A percentile compares a stretch with the other conserved stretches of the same genome.
phyloP scores from a whole-genome alignment of 1,140 invertebrate species.

The Cecropterus lyciades region DNA sequence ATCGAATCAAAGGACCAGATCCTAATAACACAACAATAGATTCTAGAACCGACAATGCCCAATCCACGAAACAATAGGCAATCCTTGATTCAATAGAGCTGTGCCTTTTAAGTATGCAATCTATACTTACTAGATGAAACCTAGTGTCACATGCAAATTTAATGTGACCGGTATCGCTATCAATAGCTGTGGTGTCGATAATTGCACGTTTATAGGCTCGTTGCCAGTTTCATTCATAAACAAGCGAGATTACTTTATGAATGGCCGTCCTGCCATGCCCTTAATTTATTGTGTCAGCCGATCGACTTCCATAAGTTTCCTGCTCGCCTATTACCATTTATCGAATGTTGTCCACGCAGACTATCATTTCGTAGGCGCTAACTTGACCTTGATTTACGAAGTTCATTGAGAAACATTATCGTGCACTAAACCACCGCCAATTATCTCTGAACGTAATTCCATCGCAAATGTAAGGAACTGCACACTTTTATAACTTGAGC shows the following conservation, averaged over 20 bases:
- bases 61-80: slow-evolving; percentile 62
- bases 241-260: slow-evolving; percentile 72
- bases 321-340: slow-evolving; percentile 74
- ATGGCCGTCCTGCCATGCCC: slow-evolving; percentile 63
- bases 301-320: slow-evolving; percentile 71
- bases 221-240: slow-evolving; percentile 78
- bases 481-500: slow-evolving; percentile 40
- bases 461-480: slow-evolving; percentile 39
- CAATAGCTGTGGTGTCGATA: slow-evolving; percentile 64
- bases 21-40: slow-evolving; percentile 55
- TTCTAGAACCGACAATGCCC: slow-evolving; percentile 55
- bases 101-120: slow-evolving; percentile 45
- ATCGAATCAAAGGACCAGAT: slow-evolving; percentile 55
- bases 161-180: slow-evolving; percentile 59
- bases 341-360: slow-evolving; percentile 63
- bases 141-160: slow-evolving; percentile 70
- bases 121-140: slow-evolving; percentile 51
- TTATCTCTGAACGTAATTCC: slow-evolving; percentile 46
- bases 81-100: slow-evolving; percentile 60
- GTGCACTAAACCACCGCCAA: slow-evolving; percentile 48
- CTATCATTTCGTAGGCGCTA: slow-evolving; percentile 67
- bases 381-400: slow-evolving; percentile 67
- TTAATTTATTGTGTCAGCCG: slow-evolving; percentile 71
- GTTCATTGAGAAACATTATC: slow-evolving; percentile 65
- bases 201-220: slow-evolving; percentile 62